A percentile compares a stretch with the other conserved stretches of the same genome.
phyloP scores from a whole-genome alignment of 2,797 vertebrate genomes.

The Gephyroberyx darwinii region DNA sequence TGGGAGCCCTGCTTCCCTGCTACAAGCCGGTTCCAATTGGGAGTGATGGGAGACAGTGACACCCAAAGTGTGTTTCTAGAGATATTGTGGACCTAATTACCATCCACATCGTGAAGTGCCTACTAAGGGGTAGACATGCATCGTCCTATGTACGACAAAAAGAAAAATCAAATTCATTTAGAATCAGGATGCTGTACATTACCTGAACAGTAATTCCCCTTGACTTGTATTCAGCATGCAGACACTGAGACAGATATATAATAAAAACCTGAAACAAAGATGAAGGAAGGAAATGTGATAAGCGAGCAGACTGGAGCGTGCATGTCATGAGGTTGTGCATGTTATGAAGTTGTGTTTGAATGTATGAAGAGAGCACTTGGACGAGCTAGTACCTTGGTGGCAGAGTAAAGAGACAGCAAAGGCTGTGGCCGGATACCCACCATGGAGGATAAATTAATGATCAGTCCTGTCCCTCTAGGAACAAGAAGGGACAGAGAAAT shows the following conservation, averaged over 20 bases:
- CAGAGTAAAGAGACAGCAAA: slow-evolving; percentile 76
- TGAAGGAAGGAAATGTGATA: slow-evolving; percentile 25
- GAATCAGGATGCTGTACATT: slow-evolving; percentile 14
- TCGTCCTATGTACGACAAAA: too few species aligned
- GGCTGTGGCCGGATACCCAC: slow-evolving; percentile 72
- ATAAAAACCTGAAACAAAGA: slow-evolving; percentile 77
- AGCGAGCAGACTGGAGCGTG: not conserved
- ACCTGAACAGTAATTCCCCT: slow-evolving; percentile 83
- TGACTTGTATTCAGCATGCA: slow-evolving; percentile 80
- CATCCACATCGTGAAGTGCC: too few species aligned
- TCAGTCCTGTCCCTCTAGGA: slow-evolving; percentile 80
- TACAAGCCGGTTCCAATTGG: too few species aligned
- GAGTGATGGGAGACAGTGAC: too few species aligned
- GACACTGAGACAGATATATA: slow-evolving; percentile 77
- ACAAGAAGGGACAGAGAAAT: slow-evolving; percentile 17
- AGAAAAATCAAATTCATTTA: too few species aligned
- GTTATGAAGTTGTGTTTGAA: not conserved
- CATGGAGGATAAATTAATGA: slow-evolving; percentile 85
- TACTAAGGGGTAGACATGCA: too few species aligned
- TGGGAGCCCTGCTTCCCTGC: too few species aligned
- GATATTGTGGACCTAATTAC: too few species aligned
- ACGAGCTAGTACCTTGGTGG: slow-evolving; percentile 80
- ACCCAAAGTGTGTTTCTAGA: too few species aligned
- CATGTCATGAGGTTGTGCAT: not conserved
- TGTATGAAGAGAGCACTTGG: not conserved